These are phyloP conservation scores for Carapus acus DNA, from an alignment of 2,797 vertebrate genomes.

Conservation along the genomic window DNA sequence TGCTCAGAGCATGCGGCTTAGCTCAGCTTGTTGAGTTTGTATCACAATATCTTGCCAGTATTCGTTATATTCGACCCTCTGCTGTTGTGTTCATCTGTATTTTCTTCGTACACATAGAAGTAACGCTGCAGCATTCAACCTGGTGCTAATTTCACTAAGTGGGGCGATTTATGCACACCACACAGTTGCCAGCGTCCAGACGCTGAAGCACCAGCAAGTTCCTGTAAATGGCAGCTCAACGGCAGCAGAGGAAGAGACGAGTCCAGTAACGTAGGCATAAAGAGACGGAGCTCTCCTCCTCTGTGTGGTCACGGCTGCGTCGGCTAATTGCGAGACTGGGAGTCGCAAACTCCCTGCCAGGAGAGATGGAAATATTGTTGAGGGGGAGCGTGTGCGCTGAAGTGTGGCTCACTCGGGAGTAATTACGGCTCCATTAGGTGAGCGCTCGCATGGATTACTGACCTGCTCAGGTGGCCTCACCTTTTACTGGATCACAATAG, in stretches of 20 bases:
- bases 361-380: constrained; percentile 47
- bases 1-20: no score
- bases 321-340: constrained; percentile 53
- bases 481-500: constrained; percentile 44
- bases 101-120: constrained; percentile 39
- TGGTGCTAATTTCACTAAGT: constrained; percentile 63
- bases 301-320: constrained; percentile 16
- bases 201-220: constrained; percentile 16
- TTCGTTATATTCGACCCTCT: no score
- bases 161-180: constrained; percentile 46
- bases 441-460: constrained; percentile 49
- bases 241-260: constrained; percentile 27
- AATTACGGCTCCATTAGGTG: constrained; percentile 38
- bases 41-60: no score
- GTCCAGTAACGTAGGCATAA: constrained; percentile 19
- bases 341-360: constrained; percentile 47
- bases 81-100: constrained; percentile 1
- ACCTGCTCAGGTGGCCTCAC: constrained; percentile 51
- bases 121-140: constrained; percentile 45
- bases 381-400: constrained; percentile 25
- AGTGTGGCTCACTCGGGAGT: constrained; percentile 32
- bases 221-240: constrained; percentile 45
- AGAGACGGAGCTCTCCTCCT: constrained; percentile 45
- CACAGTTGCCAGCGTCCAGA: constrained; percentile 33
- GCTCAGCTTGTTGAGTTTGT: no score